These are phyloP conservation scores for Drosophila chauvacae DNA, from an alignment of 1,140 invertebrate species.

Conservation along the genomic window DNA sequence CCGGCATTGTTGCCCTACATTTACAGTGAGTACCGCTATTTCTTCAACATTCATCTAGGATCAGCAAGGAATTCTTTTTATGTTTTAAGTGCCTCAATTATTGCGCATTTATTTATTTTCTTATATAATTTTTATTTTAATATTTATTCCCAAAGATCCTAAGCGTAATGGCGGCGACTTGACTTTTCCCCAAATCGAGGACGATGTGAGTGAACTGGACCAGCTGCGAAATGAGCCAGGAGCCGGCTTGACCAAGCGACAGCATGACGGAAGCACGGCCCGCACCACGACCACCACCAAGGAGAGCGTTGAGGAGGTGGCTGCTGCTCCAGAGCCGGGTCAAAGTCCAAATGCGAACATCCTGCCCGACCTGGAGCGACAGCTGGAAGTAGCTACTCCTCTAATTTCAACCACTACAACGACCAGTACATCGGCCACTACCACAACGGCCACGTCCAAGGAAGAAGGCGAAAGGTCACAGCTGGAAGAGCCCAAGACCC, in stretches of 20 bases:
- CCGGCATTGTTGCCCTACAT: conserved; percentile 70
- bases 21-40: conserved; percentile 57
- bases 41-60: background rate
- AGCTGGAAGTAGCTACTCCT: conserved; percentile 74
- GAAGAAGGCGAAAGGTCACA: conserved; percentile 66
- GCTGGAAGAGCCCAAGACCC: conserved; percentile 65
- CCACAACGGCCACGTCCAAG: conserved; percentile 65
- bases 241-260: conserved; percentile 41
- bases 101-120: background rate
- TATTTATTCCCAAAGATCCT: conserved; percentile 38
- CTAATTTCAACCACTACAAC: conserved; percentile 71
- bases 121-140: background rate
- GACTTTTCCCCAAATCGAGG: conserved; percentile 67
- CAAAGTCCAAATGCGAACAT: conserved; percentile 22
- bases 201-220: conserved; percentile 78
- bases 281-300: conserved; percentile 71
- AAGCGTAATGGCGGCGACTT: conserved; percentile 41
- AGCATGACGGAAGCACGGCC: conserved; percentile 63
- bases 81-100: background rate
- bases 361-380: conserved; percentile 71
- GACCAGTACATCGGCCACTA: conserved; percentile 71
- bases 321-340: conserved; percentile 41
- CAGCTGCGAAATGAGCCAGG: conserved; percentile 60
- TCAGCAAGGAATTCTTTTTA: background rate
- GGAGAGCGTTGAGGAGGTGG: conserved; percentile 64